Conservation (phyloP, 2,888 invertebrate genomes). For the Epinotia demarniana region DNA sequence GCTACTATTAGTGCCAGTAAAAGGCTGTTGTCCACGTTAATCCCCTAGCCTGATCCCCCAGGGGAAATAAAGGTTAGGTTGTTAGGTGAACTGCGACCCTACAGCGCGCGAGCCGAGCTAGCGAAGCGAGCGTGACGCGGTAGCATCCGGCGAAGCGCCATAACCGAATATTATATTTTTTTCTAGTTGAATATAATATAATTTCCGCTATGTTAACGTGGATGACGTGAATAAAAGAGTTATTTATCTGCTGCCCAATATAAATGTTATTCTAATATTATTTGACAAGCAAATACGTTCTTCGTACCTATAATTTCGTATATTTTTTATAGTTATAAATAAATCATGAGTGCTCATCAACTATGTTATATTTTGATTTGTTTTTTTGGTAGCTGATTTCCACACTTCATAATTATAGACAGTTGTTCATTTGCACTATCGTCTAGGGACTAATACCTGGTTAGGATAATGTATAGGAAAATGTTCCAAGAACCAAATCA, state of each 20-base stretch:
- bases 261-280: neutral
- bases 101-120: too few species aligned
- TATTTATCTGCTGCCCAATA: neutral
- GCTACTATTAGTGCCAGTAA: neutral
- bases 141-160: too few species aligned
- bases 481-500: neutral
- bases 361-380: slow-evolving; percentile 13
- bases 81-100: too few species aligned
- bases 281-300: slow-evolving; percentile 12
- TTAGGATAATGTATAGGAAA: neutral
- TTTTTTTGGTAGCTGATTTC: slow-evolving; percentile 3
- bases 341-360: slow-evolving; percentile 28
- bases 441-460: neutral
- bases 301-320: slow-evolving; percentile 11
- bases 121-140: too few species aligned
- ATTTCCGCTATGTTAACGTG: too few species aligned
- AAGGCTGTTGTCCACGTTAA: too few species aligned
- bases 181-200: too few species aligned
- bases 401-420: neutral
- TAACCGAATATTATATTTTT: too few species aligned
- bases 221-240: neutral
- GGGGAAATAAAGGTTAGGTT: too few species aligned
- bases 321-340: slow-evolving; percentile 18
- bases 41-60: too few species aligned
- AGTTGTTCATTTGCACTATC: slow-evolving; percentile 2